These are phyloP conservation scores for Lamellibrachia columna DNA, from an alignment of 2,888 invertebrate genomes.

Conservation along the genomic window DNA sequence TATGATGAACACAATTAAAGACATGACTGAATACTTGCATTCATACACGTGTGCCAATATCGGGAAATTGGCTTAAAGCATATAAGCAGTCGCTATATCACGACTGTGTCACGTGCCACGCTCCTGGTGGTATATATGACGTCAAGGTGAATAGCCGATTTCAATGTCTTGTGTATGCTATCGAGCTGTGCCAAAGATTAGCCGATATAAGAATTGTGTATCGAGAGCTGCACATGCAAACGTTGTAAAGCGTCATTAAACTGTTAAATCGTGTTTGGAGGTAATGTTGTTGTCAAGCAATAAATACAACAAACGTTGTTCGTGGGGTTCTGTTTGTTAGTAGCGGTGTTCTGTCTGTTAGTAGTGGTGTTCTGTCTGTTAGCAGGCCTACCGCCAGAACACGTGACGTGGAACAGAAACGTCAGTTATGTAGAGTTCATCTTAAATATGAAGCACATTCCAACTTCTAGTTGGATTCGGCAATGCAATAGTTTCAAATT, in stretches of 20 bases:
- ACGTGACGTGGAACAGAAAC: background rate
- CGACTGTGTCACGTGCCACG: background rate
- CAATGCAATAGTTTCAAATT: background rate
- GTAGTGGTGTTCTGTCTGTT: too few species aligned
- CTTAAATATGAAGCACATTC: background rate
- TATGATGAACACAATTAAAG: background rate
- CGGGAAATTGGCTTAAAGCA: background rate
- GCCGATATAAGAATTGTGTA: background rate
- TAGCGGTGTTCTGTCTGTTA: too few species aligned
- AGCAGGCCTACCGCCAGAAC: background rate
- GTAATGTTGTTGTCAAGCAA: background rate
- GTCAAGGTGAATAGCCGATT: background rate
- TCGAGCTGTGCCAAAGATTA: background rate
- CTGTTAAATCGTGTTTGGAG: background rate
- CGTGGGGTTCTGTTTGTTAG: background rate
- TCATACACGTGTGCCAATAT: background rate
- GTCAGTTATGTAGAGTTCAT: background rate
- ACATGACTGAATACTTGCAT: background rate
- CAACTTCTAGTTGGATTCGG: background rate
- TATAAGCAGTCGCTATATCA: background rate
- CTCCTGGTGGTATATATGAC: background rate
- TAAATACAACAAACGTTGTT: background rate
- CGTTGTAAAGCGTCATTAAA: background rate
- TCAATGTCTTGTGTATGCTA: background rate
- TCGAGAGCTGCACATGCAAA: background rate